These are phyloP conservation scores for Accipiter minullus DNA, from an alignment of 2,797 vertebrate species.

Conservation along the genomic window DNA sequence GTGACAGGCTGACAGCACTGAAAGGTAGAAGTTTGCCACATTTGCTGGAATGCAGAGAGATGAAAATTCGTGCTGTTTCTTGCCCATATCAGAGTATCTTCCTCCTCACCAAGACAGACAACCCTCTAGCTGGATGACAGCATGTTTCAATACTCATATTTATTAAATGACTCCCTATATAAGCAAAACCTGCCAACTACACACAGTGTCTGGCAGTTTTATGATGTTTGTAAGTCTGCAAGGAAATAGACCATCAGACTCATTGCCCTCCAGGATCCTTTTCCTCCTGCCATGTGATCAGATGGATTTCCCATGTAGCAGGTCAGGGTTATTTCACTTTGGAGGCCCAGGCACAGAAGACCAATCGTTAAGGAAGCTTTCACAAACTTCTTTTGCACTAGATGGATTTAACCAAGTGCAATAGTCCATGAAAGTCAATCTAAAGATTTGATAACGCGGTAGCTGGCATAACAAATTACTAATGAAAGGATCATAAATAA, in stretches of 20 bases:
- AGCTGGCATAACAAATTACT: neutral
- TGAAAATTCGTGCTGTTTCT: neutral
- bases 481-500: neutral
- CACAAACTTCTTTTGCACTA: neutral
- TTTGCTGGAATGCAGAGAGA: neutral
- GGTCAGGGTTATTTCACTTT: neutral
- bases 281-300: neutral
- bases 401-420: neutral
- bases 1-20: neutral
- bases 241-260: neutral
- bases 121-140: neutral
- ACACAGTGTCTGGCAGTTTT: neutral
- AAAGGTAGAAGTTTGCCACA: neutral
- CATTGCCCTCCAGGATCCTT: neutral
- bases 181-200: constrained; percentile 8
- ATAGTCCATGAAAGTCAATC: neutral
- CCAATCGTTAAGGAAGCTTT: neutral
- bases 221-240: neutral
- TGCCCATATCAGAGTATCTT: neutral
- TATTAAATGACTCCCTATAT: constrained; percentile 9
- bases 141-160: neutral
- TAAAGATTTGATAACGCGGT: neutral
- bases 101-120: neutral
- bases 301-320: neutral
- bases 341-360: neutral